Evolutionary conservation across 2,113 vertebrate genomes (phyloP).

Genomic region (Pandion haliaetus): DNA sequence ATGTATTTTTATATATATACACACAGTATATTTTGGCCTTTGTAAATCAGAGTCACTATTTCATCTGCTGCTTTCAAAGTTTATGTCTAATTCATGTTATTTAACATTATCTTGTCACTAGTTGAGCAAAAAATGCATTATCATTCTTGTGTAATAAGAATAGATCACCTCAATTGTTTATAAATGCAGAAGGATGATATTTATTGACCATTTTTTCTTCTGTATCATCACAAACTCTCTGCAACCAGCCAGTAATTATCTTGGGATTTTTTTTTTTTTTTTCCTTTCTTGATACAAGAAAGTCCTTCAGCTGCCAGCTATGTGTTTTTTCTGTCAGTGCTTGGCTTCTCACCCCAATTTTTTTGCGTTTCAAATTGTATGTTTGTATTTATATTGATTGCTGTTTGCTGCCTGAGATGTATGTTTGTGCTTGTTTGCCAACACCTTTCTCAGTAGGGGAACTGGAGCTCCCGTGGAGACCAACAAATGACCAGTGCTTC

Average conservation of each 20-base stretch:
- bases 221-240: not conserved
- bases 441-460: not conserved
- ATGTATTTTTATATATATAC: not conserved
- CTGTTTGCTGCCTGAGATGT: not conserved
- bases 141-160: not conserved
- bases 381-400: not conserved
- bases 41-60: not conserved
- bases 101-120: not conserved
- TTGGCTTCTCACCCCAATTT: not conserved
- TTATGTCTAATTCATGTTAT: not conserved
- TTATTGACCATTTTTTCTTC: not conserved
- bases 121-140: not conserved
- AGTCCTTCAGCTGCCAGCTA: not conserved
- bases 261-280: not conserved
- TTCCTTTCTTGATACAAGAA: not conserved
- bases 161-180: not conserved
- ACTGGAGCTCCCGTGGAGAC: not conserved
- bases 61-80: not conserved
- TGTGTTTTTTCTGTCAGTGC: not conserved
- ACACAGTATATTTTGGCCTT: not conserved
- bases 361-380: not conserved
- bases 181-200: not conserved
- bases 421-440: not conserved
- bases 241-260: not conserved
- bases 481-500: not conserved